Percentiles rank a stretch among this genome's conserved stretches.
Conservation (phyloP, 2,113 vertebrate species). For the Hoplias malabaricus region DNA sequence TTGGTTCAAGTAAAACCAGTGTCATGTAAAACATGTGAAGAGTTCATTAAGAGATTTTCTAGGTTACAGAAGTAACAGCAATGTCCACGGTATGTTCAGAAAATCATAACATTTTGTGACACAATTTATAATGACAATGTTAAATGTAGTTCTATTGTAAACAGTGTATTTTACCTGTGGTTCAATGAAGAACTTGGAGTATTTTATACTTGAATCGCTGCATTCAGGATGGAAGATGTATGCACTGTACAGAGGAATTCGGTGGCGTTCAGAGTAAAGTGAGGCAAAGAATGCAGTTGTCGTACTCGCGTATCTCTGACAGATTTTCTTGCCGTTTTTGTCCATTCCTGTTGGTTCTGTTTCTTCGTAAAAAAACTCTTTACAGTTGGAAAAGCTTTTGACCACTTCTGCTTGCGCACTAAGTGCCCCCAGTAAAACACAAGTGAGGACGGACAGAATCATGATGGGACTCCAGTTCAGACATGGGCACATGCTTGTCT, state of each 20-base stretch:
- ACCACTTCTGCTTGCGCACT: constrained; percentile 10
- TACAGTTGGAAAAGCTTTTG: neutral
- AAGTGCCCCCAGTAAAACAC: neutral
- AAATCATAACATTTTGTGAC: too few relatives aligned
- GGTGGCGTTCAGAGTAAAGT: constrained; percentile 13
- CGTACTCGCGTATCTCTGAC: neutral
- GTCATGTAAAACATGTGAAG: too few relatives aligned
- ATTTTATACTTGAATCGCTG: fast-evolving
- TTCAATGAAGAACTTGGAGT: neutral
- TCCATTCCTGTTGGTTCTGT: constrained; percentile 11
- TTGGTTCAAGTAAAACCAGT: too few relatives aligned
- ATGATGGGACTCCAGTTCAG: neutral
- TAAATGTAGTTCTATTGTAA: neutral
- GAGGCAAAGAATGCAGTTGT: neutral
- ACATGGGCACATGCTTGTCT: too few relatives aligned
- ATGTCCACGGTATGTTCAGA: too few relatives aligned
- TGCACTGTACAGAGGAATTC: constrained; percentile 42
- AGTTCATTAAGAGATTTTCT: too few relatives aligned
- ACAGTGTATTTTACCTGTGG: constrained; percentile 19
- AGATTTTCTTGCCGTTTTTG: constrained; percentile 30
- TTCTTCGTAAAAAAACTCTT: neutral
- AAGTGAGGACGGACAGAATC: neutral
- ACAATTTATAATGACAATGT: too few relatives aligned
- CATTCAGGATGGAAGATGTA: neutral
- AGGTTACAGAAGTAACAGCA: too few relatives aligned